Evolutionary conservation across 2,888 invertebrate genomes (phyloP), one percentile per base, ranked within the genome.

Genomic region (Oxycera nigricornis): DNA sequence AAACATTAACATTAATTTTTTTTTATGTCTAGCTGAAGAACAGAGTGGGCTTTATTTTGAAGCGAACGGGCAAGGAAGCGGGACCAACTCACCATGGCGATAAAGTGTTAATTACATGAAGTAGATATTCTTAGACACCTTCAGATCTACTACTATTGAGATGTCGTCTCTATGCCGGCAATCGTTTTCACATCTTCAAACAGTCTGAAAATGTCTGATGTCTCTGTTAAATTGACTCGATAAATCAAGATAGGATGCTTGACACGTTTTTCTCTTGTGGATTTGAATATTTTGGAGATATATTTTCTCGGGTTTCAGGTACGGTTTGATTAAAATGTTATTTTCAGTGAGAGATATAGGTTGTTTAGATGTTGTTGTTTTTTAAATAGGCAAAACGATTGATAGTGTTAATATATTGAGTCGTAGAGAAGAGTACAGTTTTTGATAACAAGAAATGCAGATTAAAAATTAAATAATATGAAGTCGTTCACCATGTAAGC

Each of bases 161-260:
- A 65, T 65, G 65, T 65, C 30, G 65, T 24, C n/a, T n/a, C n/a
- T n/a, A n/a, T n/a, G 14, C 41, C 20, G 28, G 14, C 41, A 11
- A 65, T 17, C 41, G 39, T 65, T 14, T 65, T 55, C 0, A 24
- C 20, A 24, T 55, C 24, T 17, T 55, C 55, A 22, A 39, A 39
- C 7, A 39, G 14, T 14, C 7, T 14, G 9, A 24, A 55, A 55
- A 65, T 41, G 65, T 41, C 65, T 65, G 65, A 65, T 41, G 41
- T 65, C 41, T 35, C 24, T 65, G 17, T 41, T 65, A 65, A 65
- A 65, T 65, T 20, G 30, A 24, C 11, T 17, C 65, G 26, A 70
- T 70, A 70, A 70, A 70, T 70, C 70, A 70, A 28, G 52, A 22
- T 70, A 70, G 35, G 70, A 70, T 55, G 31, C 24, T 70, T 52